These are phyloP conservation scores for Sebastes schlegelii DNA, from an alignment of 2,113 vertebrate species.

Conservation along the genomic window DNA sequence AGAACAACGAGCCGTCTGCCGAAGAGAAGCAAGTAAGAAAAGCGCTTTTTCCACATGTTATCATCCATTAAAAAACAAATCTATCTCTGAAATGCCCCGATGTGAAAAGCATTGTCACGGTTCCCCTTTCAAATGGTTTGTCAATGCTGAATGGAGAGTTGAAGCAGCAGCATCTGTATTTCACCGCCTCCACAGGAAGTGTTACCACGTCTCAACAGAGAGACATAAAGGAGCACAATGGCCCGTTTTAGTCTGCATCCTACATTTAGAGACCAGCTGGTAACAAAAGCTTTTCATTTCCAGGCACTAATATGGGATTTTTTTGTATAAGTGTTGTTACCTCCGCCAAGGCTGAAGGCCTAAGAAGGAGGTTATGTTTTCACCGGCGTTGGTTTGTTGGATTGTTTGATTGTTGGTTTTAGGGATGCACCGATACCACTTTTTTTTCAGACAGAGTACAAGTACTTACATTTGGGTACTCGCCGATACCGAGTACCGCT, in stretches of 20 bases:
- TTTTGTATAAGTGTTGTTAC: not conserved
- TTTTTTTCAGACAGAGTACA: too few species aligned
- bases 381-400: too few species aligned
- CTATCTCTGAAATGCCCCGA: not conserved
- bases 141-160: conserved; percentile 13
- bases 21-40: not conserved
- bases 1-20: not conserved
- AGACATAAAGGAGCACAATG: conserved; percentile 39
- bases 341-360: too few species aligned
- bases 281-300: conserved; percentile 39
- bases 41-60: not conserved
- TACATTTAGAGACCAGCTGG: conserved; percentile 12
- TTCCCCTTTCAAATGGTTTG: conserved; percentile 10
- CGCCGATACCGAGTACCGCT: too few species aligned
- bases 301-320: not conserved
- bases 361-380: too few species aligned
- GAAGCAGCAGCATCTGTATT: conserved; percentile 7
- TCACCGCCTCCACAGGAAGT: conserved; percentile 40
- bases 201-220: conserved; percentile 27
- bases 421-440: too few species aligned
- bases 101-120: not conserved
- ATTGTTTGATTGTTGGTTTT: too few species aligned
- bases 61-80: conserved; percentile 1
- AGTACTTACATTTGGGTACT: too few species aligned
- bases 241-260: conserved; percentile 6